Conservation (phyloP, 2,797 vertebrate genomes). For the Esox masquinongy region DNA sequence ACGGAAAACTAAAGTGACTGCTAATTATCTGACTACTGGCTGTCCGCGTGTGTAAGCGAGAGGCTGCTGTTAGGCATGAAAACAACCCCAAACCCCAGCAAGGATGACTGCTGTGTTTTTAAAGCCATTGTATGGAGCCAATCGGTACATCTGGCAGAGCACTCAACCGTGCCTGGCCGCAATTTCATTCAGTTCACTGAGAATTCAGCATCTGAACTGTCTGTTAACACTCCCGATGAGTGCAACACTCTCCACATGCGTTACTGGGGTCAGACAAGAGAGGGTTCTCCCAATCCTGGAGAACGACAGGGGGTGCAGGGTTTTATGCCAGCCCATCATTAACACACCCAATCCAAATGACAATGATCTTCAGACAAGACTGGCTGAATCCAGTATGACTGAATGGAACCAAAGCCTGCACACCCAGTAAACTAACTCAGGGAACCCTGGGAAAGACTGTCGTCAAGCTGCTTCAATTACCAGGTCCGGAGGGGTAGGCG, state of each 20-base stretch:
- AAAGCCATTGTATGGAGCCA: no score
- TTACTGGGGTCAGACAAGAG: neutral
- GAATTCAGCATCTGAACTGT: no score
- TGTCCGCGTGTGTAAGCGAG: no score
- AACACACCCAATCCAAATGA: neutral
- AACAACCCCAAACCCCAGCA: no score
- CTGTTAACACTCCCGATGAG: no score
- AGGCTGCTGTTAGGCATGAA: no score
- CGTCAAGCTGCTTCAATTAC: conserved; percentile 57
- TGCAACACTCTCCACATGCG: neutral
- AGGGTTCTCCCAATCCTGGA: neutral
- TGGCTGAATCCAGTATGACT: neutral
- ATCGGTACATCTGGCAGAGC: no score
- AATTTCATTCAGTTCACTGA: no score
- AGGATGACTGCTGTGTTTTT: no score
- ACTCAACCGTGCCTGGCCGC: no score
- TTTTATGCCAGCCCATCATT: neutral
- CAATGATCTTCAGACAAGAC: neutral
- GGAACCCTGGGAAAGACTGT: neutral
- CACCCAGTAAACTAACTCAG: neutral
- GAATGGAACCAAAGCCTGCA: neutral
- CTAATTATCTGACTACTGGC: no score
- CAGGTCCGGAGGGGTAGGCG: conserved; percentile 93
- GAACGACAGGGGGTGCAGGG: neutral
- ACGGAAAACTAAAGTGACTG: no score